Percentiles rank a stretch among this genome's conserved stretches.
Evolutionary conservation across 2,113 vertebrate species (phyloP).

Genomic region (Cyprinus carpio): DNA sequence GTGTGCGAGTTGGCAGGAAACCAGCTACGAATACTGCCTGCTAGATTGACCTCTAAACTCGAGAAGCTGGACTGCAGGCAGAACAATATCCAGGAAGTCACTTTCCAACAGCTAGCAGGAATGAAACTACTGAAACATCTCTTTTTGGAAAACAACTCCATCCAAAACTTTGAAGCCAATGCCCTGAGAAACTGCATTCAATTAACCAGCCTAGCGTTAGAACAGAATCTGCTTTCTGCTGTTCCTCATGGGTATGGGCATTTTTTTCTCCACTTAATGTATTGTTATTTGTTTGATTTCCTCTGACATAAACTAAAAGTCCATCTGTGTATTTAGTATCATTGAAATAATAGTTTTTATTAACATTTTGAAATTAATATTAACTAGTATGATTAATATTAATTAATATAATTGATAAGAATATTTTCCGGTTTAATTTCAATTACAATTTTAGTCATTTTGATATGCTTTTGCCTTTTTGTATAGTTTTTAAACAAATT

Average conservation of each 20-base stretch:
- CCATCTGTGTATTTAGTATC: neutral
- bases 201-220: neutral
- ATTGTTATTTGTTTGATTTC: neutral
- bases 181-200: constrained; percentile 63
- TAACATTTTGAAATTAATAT: neutral
- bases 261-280: neutral
- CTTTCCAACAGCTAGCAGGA: constrained; percentile 71
- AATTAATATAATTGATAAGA: too few relatives aligned
- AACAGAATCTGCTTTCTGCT: neutral
- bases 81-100: constrained; percentile 77
- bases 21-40: constrained; percentile 72
- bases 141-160: constrained; percentile 81
- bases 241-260: neutral
- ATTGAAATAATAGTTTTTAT: neutral
- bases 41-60: constrained; percentile 69
- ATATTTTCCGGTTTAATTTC: too few relatives aligned
- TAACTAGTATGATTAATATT: too few relatives aligned
- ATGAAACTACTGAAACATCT: constrained; percentile 79
- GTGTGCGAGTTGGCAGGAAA: constrained; percentile 81
- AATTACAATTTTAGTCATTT: too few relatives aligned
- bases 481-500: neutral
- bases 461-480: neutral
- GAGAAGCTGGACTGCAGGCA: constrained; percentile 82
- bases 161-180: constrained; percentile 74
- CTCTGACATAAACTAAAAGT: neutral